Conservation (phyloP, 2,888 invertebrate genomes). For the Macaria liturata region DNA sequence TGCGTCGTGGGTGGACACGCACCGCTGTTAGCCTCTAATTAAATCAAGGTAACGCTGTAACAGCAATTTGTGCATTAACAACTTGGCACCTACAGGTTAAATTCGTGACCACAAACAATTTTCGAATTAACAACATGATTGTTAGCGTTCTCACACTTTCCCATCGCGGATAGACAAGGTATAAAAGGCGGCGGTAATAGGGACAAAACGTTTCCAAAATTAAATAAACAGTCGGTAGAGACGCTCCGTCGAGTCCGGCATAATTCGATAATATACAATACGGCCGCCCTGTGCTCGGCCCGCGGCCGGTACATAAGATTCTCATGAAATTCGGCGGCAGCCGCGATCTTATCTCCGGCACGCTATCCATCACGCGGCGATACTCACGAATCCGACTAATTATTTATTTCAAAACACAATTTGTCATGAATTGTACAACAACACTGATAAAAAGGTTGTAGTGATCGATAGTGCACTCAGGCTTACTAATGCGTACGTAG, state of each 20-base stretch:
- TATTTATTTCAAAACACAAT: constrained; percentile 62
- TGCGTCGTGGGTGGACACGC: constrained; percentile 1
- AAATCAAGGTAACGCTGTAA: constrained; percentile 15
- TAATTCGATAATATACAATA: constrained; percentile 78
- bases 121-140: constrained; percentile 56
- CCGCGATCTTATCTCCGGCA: constrained; percentile 69
- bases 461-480: constrained; percentile 38
- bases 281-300: constrained; percentile 53
- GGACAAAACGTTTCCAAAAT: constrained; percentile 72
- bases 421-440: constrained; percentile 61
- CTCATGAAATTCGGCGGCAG: constrained; percentile 75
- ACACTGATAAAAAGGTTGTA: constrained; percentile 42
- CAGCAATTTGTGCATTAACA: constrained; percentile 48
- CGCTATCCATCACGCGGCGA: constrained; percentile 70
- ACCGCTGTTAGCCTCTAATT: constrained; percentile 11
- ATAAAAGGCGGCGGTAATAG: constrained; percentile 59
- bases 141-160: constrained; percentile 61
- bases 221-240: constrained; percentile 75
- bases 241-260: constrained; percentile 60
- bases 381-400: constrained; percentile 71
- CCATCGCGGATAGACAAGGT: constrained; percentile 54
- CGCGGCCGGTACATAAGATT: constrained; percentile 69
- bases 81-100: constrained; percentile 62
- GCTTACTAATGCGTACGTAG: constrained; percentile 26
- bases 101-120: constrained; percentile 65